These are phyloP conservation scores for Conchocele bisecta DNA, from an alignment of 2,888 invertebrate genomes.

Conservation along the genomic window DNA sequence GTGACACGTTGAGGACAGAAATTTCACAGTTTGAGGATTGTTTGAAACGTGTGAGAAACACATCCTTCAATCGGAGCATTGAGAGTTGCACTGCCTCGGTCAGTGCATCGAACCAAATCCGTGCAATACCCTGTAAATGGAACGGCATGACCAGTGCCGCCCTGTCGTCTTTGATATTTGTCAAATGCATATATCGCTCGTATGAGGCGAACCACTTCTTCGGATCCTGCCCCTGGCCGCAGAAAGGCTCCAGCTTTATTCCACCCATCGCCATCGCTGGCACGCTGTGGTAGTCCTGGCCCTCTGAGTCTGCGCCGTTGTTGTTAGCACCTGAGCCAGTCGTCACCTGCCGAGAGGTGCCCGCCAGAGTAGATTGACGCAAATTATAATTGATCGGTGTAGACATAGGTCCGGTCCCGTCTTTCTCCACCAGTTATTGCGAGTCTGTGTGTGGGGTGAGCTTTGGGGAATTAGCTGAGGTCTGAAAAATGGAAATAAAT, in stretches of 20 bases:
- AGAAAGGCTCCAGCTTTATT: constrained; percentile 1
- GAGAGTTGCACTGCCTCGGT: background rate
- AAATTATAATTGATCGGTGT: too few species aligned
- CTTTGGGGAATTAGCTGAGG: too few species aligned
- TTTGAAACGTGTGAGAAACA: background rate
- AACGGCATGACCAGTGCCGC: background rate
- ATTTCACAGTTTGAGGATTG: background rate
- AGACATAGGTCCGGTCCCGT: too few species aligned
- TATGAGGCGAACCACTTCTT: background rate
- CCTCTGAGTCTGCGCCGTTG: too few species aligned
- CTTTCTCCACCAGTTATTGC: too few species aligned
- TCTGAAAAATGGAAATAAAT: too few species aligned
- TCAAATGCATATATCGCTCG: background rate
- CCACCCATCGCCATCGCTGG: too few species aligned
- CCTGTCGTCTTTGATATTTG: background rate
- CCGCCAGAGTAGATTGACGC: too few species aligned
- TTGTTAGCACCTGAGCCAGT: too few species aligned
- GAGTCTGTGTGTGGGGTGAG: too few species aligned
- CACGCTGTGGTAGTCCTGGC: too few species aligned
- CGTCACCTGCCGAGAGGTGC: too few species aligned
- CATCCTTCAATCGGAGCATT: background rate
- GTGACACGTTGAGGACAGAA: background rate
- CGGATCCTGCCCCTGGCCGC: background rate
- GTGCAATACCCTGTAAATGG: background rate
- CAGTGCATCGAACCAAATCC: background rate